Conservation (phyloP, 1,140 invertebrate genomes). For the Eufriesea mexicana region DNA sequence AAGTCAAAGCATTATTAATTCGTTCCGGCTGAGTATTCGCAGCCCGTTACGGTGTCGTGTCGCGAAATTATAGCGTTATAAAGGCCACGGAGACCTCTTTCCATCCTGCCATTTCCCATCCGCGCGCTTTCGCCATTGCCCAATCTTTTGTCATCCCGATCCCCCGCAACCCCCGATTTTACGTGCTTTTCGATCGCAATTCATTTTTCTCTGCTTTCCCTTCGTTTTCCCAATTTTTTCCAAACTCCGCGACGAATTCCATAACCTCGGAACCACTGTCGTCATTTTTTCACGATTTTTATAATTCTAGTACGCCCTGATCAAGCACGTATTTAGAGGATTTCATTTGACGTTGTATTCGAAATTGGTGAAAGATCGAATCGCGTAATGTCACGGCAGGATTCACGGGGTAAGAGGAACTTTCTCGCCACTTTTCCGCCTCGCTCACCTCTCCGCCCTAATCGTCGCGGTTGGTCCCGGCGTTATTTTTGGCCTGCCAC, state of each 20-base stretch:
- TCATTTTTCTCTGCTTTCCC: neutral
- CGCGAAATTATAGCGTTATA: slow-evolving; percentile 69
- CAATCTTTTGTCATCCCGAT: neutral
- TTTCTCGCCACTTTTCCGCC: neutral
- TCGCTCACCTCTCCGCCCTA: neutral
- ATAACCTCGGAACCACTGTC: too few relatives aligned
- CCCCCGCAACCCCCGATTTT: too few relatives aligned
- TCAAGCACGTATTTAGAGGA: neutral
- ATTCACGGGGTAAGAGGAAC: neutral
- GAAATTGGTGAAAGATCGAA: neutral
- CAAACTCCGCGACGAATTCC: too few relatives aligned
- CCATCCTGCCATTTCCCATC: neutral
- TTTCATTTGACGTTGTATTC: too few relatives aligned
- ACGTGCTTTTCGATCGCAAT: too few relatives aligned
- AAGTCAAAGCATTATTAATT: slow-evolving; percentile 66
- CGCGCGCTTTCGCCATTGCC: neutral
- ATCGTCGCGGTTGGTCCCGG: neutral
- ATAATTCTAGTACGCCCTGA: too few relatives aligned
- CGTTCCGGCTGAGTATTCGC: slow-evolving; percentile 58
- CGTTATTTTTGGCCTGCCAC: slow-evolving; percentile 6
- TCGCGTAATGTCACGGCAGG: neutral
- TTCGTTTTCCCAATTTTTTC: neutral
- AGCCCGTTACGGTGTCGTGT: slow-evolving; percentile 59
- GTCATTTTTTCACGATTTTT: neutral
- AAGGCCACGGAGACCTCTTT: slow-evolving; percentile 14